Evolutionary conservation across 2,888 invertebrate species (phyloP), one percentile per base, ranked within the genome.

Genomic region (Coenonympha arcania): DNA sequence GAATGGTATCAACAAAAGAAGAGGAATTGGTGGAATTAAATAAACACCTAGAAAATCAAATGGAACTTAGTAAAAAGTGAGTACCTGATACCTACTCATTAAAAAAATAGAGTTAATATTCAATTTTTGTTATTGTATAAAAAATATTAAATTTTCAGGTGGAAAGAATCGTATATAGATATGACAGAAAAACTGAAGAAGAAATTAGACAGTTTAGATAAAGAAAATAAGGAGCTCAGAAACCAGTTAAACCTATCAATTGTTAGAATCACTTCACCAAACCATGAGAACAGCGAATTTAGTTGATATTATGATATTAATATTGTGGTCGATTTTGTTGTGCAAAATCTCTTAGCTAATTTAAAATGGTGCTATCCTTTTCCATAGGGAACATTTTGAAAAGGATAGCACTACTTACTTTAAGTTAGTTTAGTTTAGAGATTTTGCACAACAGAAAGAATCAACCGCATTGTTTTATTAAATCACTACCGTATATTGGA

Each of bases 111-210:
- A 31, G 6, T 6, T 46, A n/a, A n/a, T n/a, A n/a, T n/a, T n/a
- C n/a, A n/a, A n/a, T n/a, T n/a, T n/a, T n/a, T n/a, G n/a, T n/a
- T n/a, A n/a, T n/a, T n/a, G n/a, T n/a, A 41, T 3, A 16, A 41
- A 34, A 34, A 34, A 45, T 28, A 8, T 3, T 3, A 28, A 6
- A 15, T 51, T 50, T 61, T 44, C 65, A 91, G 90, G 54, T 93
- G 92, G 90, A 89, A 89, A 64, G 80, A 83, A 24, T 89, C 90
- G n/a, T 87, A 91, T 20, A 76, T 90, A 48, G 88, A 89, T 40
- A 85, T 92, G 61, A 88, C 90, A 1, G 76, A 79, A 0, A 90
- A 88, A 69, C 84, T 93, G 47, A 90, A 91, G 69, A 79, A 73
- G 16, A 86, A 88, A 62, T 74, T 91, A 18, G 76, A 87, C 52